Evolutionary conservation across 1,140 invertebrate genomes (phyloP), one percentile per base, ranked within the genome.

Genomic region (Trichonephila clavipes): DNA sequence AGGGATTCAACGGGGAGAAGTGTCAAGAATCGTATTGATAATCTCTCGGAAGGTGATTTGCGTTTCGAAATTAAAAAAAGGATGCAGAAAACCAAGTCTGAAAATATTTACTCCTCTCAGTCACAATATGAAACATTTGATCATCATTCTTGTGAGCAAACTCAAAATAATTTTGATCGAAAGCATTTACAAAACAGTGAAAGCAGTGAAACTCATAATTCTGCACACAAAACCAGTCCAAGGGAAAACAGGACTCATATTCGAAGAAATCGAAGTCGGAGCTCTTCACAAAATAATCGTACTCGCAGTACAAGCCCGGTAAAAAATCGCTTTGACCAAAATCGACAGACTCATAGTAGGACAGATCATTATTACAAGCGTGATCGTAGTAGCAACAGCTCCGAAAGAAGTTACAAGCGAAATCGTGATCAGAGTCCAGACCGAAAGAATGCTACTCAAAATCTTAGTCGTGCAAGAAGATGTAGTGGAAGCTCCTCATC

Each of bases 61-160:
- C 51, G 86, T 6, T 81, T 81, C 14, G 86, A 93, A 64, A 44
- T 93, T 51, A 88, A 93, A 82, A 88, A 82, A 28, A 61, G 81
- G 7, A 51, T 85, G 81, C 61, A 66, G 58, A 59, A 90, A 61
- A 40, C 61, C 21, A 24, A 89, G 21, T 19, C 72, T 10, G 8
- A 59, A 21, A 40, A 89, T 12, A 34, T 12, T n/a, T 16, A 40
- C 14, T 58, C 40, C 21, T 66, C 88, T n/a, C 18, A 72, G 6
- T 66, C 24, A 72, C 6, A 87, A 51, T 62, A 77, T n/a, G 64
- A 69, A 28, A 19, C 34, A 18, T 62, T 58, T 62, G 62, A 64
- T 51, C 66, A 72, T 89, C 51, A 59, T 85, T 59, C 83, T n/a
- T 1, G 2, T 6, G 83, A 85, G 14, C 83, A 59, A 59, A 85